Evolutionary conservation across 2,888 invertebrate species (phyloP), one percentile per base, ranked within the genome.

Genomic region (Muschampia plurimacula): DNA sequence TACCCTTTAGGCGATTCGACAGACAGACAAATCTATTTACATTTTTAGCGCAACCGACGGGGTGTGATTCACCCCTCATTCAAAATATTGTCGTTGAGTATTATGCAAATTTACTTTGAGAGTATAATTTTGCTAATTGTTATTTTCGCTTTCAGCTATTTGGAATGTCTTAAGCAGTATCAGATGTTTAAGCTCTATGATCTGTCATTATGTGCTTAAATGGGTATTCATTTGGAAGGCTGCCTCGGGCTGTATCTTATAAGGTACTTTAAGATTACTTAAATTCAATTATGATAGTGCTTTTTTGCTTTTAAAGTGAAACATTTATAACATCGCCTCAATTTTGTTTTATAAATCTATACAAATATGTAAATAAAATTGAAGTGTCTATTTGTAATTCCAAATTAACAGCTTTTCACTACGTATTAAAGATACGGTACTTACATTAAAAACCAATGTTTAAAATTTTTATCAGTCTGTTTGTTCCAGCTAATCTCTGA

Each of bases 111-210:
- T 65, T 32, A 69, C 76, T 80, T 80, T 82, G 80, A 82, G 83
- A 83, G 81, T 80, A 82, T 83, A 82, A 83, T 83, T 69, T 80
- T 81, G 72, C 80, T 86, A 86, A 87, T 87, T 86, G 86, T 79
- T 76, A 77, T 81, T 80, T 77, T 80, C 28, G 83, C 87, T 82
- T 32, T 7, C 49, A 81, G 87, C 81, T 85, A 76, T 86, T 84
- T 84, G 39, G 22, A 41, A 41, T 62, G 57, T 72, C 71, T 72
- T 72, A 62, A 76, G 68, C 46, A 55, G 62, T 68, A 77, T 74
- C 73, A 71, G 66, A 73, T 71, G 57, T 64, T 75, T 78, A 74
- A 66, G 71, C 39, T 72, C 49, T 62, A 72, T 72, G 60, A 72
- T 67, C 71, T 62, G 60, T 52, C 7, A 46, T 72, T 52, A 67